Evolutionary conservation across 2,888 invertebrate genomes (phyloP), one percentile per base, ranked within the genome.

Genomic region (Stegana nigrithorax): DNA sequence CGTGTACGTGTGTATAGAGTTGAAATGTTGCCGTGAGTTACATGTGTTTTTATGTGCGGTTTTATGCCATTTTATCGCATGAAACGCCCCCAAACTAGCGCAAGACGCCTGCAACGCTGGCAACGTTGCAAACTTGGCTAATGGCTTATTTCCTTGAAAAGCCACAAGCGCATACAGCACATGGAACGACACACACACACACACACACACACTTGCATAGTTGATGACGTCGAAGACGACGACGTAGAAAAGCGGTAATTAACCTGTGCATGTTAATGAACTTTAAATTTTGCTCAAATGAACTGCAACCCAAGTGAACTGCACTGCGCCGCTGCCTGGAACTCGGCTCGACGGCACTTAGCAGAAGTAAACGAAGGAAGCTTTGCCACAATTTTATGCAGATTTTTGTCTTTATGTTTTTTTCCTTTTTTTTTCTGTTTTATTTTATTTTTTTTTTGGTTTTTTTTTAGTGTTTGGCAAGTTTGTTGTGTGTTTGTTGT

Each of bases 211-310:
- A n/a, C n/a, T n/a, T n/a, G n/a, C n/a, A n/a, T n/a, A n/a, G n/a
- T n/a, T n/a, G n/a, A n/a, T n/a, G n/a, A n/a, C 59, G 60, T 19
- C 62, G 55, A 25, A 29, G 26, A 44, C n/a, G n/a, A n/a, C n/a
- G 57, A 59, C 26, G 66, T 69, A 68, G 67, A 75, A 74, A 81
- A 78, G 78, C 72, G 75, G 83, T 82, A 82, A 83, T 83, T 83
- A 82, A 83, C 84, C 82, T 81, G 81, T 78, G 80, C 81, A 80
- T 81, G 81, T 77, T 77, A 81, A 81, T 77, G 81, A 81, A 77
- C 77, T 77, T 81, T 80, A 79, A 72, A 62, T 80, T 77, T 21
- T 51, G 27, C 27, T 42, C n/a, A n/a, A n/a, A n/a, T n/a, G 42
- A 14, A 42, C 42, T 12, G n/a, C n/a, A 12, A 42, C 42, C 42